These are phyloP conservation scores for Papilio protenor DNA, from an alignment of 2,888 invertebrate species.

Conservation along the genomic window DNA sequence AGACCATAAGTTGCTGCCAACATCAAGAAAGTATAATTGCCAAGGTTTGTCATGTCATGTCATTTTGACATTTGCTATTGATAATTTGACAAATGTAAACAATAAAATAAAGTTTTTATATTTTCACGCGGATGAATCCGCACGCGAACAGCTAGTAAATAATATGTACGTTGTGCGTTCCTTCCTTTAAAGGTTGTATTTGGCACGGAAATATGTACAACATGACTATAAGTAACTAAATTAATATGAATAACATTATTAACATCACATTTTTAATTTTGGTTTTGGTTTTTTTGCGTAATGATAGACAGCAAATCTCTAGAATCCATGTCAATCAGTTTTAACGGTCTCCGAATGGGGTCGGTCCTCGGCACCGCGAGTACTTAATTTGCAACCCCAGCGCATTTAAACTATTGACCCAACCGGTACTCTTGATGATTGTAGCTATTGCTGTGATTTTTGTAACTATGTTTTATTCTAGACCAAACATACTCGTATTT, in stretches of 20 bases:
- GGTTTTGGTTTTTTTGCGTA: background rate
- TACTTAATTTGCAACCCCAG: constrained; percentile 11
- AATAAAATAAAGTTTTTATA: no score
- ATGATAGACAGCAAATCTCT: background rate
- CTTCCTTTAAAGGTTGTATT: background rate
- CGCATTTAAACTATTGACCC: constrained; percentile 29
- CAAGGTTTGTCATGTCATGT: no score
- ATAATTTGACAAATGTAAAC: no score
- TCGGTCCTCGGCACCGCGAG: background rate
- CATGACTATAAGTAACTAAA: background rate
- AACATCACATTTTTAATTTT: background rate
- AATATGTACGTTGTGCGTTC: background rate
- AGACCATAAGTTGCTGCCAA: no score
- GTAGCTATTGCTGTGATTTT: background rate
- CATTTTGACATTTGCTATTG: no score
- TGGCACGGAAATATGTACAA: background rate
- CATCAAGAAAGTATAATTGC: no score
- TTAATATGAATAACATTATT: background rate
- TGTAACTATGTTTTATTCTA: background rate
- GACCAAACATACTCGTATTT: background rate
- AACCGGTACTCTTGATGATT: constrained; percentile 4
- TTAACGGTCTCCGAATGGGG: background rate
- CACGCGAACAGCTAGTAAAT: no score
- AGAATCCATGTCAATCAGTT: constrained; percentile 3
- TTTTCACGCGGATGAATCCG: no score